Evolutionary conservation across 2,113 vertebrate genomes (phyloP).

Genomic region (Camelus dromedarius): DNA sequence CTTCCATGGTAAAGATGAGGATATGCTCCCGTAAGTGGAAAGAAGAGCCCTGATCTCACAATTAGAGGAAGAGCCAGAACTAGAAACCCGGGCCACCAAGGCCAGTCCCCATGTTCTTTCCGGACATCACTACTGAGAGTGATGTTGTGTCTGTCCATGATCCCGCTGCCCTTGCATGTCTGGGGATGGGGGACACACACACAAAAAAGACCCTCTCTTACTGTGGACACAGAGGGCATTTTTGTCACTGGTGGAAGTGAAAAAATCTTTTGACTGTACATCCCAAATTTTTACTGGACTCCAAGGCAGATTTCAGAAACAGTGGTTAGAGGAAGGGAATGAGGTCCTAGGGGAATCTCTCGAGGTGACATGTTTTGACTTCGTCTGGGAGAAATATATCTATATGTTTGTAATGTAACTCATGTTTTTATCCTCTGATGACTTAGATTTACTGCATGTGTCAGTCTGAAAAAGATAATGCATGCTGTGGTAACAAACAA

Average conservation of each 20-base stretch:
- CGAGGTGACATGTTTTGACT: background rate
- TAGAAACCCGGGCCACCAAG: background rate
- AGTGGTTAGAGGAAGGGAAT: background rate
- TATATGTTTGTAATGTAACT: background rate
- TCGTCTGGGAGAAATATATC: background rate
- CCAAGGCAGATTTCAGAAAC: background rate
- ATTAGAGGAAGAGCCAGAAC: background rate
- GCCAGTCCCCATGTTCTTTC: background rate
- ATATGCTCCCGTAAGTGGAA: background rate
- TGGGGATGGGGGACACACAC: background rate
- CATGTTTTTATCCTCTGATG: background rate
- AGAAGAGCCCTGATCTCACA: background rate
- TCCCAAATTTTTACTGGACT: background rate
- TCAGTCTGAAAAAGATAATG: background rate
- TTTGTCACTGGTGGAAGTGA: background rate
- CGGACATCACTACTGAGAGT: background rate
- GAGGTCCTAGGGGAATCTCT: background rate
- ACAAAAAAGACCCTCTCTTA: background rate
- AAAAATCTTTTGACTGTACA: background rate
- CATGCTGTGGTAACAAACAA: background rate
- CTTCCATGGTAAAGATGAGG: background rate
- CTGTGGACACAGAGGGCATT: background rate
- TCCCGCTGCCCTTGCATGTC: background rate
- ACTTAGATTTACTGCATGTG: background rate
- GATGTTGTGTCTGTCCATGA: too few species aligned